Percentiles rank a stretch among this genome's conserved stretches.
Conservation (phyloP, 1,140 invertebrate genomes). For the Drosophila nigrodunni region DNA sequence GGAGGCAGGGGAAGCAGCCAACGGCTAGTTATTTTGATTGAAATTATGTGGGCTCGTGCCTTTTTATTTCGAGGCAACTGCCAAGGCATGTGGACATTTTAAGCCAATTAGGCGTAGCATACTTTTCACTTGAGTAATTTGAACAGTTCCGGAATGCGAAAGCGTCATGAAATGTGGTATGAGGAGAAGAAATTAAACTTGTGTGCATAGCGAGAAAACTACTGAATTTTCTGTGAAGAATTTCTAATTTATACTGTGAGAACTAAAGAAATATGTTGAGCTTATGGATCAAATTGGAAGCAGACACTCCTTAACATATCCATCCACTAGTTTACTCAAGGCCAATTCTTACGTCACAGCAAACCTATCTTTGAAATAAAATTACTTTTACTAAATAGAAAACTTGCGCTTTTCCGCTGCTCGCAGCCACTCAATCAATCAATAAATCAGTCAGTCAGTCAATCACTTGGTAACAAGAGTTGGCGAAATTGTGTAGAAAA, state of each 20-base stretch:
- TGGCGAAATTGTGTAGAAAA: constrained; percentile 12
- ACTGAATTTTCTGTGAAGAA: background rate
- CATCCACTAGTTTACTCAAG: too few relatives aligned
- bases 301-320: too few relatives aligned
- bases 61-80: constrained; percentile 8
- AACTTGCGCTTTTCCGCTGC: background rate
- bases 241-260: too few relatives aligned
- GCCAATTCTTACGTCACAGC: too few relatives aligned
- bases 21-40: constrained; percentile 75
- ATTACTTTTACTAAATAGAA: too few relatives aligned
- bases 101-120: constrained; percentile 42
- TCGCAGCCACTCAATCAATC: background rate
- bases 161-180: background rate
- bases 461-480: background rate
- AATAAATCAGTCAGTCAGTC: background rate
- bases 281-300: too few relatives aligned
- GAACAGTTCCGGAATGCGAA: background rate
- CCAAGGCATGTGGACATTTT: constrained; percentile 11
- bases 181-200: too few relatives aligned
- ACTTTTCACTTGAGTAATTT: constrained; percentile 24
- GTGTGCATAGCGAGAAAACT: too few relatives aligned
- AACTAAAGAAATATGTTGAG: too few relatives aligned
- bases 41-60: constrained; percentile 61
- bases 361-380: too few relatives aligned
- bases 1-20: constrained; percentile 7